phyloP scores from a whole-genome alignment of 2,113 vertebrate species.

The Trogon surrucura region DNA sequence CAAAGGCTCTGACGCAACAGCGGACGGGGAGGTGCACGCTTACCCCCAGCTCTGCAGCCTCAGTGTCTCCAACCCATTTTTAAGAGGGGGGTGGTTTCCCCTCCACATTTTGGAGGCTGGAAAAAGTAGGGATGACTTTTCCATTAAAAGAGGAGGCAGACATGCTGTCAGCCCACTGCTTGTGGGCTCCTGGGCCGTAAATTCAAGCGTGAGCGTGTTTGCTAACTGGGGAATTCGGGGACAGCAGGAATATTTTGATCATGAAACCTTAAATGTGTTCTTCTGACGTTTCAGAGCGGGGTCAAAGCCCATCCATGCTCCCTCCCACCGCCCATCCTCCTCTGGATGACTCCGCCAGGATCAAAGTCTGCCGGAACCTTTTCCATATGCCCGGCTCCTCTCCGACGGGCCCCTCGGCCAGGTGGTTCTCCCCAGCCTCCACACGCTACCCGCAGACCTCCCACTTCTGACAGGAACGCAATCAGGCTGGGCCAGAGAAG shows the following conservation, averaged over 20 bases:
- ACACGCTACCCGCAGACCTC: neutral
- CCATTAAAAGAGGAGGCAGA: neutral
- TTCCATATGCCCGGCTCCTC: neutral
- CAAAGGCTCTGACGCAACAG: neutral
- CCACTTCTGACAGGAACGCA: neutral
- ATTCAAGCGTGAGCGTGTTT: rapidly evolving
- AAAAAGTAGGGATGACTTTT: neutral
- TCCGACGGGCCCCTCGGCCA: rapidly evolving
- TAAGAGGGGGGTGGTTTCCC: neutral
- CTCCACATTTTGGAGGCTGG: neutral
- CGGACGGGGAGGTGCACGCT: rapidly evolving
- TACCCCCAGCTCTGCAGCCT: neutral
- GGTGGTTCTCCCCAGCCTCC: neutral
- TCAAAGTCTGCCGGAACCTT: neutral
- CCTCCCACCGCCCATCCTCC: neutral
- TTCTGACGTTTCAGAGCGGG: neutral
- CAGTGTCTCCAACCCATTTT: neutral
- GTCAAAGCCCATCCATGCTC: neutral
- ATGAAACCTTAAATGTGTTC: neutral
- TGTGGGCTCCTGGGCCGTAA: neutral
- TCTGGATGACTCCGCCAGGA: neutral
- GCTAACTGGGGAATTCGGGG: neutral
- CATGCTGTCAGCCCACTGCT: neutral
- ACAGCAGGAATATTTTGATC: neutral
- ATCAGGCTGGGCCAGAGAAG: neutral